Evolutionary conservation across 2,113 vertebrate species (phyloP).

Genomic region (Isurus oxyrinchus): DNA sequence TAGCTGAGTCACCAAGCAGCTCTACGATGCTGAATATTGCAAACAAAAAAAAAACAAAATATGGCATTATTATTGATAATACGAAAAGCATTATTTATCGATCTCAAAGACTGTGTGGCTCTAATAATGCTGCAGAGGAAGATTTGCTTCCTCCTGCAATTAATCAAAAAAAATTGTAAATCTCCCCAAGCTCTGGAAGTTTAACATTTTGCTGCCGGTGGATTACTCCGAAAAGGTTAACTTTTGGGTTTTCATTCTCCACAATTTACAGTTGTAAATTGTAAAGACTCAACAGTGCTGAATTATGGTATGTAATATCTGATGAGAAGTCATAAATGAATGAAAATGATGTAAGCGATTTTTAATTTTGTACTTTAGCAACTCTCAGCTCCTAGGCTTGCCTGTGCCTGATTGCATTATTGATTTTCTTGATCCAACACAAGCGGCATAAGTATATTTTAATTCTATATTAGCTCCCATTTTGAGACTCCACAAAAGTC

Average conservation of each 20-base stretch:
- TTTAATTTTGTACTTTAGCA: neutral
- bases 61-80: neutral
- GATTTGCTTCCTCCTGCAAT: neutral
- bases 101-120: neutral
- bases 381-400: neutral
- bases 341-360: neutral
- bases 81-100: neutral
- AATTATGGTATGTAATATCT: neutral
- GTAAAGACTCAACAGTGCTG: neutral
- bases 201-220: neutral
- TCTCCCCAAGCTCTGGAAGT: neutral
- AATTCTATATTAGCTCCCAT: neutral
- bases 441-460: neutral
- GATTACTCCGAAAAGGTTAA: neutral
- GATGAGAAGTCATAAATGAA: neutral
- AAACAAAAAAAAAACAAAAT: neutral
- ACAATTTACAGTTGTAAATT: no score
- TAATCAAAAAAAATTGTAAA: neutral
- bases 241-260: neutral
- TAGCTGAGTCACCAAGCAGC: neutral
- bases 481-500: neutral
- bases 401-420: neutral
- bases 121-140: neutral
- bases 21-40: neutral
- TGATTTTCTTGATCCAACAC: neutral